Evolutionary conservation across 2,888 invertebrate genomes (phyloP).

Genomic region (Buathra laborator): DNA sequence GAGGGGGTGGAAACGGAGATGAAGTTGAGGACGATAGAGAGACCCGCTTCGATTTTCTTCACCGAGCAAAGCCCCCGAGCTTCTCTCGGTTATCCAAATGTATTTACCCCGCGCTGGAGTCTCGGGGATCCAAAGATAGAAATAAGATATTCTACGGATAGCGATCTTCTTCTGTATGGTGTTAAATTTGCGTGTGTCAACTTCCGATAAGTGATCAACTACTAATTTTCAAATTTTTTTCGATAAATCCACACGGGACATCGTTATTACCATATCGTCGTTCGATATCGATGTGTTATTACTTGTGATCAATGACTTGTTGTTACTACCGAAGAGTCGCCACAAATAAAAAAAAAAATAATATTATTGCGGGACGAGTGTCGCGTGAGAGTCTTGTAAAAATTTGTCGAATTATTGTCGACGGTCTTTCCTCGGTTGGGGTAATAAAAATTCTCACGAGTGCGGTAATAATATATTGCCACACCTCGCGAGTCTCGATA

Average conservation of each 20-base stretch:
- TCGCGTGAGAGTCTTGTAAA: constrained; percentile 24
- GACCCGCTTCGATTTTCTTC: constrained; percentile 50
- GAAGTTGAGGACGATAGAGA: constrained; percentile 51
- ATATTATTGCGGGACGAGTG: not conserved
- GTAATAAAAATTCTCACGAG: constrained; percentile 56
- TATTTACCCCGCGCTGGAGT: constrained; percentile 48
- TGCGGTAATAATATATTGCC: constrained; percentile 49
- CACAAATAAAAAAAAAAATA: not conserved
- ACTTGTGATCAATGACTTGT: constrained; percentile 22
- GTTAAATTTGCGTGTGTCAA: constrained; percentile 26
- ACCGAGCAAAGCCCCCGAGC: constrained; percentile 31
- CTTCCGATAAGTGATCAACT: constrained; percentile 16
- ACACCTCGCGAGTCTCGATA: constrained; percentile 38
- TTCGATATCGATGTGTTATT: not conserved
- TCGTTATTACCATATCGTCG: not conserved
- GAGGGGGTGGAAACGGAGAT: constrained; percentile 34
- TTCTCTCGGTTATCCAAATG: constrained; percentile 60
- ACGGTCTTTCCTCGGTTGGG: constrained; percentile 6
- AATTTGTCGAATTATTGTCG: constrained; percentile 49
- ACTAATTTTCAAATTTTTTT: constrained; percentile 48
- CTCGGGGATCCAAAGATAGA: constrained; percentile 21
- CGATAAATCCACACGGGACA: constrained; percentile 1
- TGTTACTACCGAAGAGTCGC: not conserved
- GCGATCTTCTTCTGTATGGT: constrained; percentile 6
- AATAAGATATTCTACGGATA: constrained; percentile 44